Percentiles rank a stretch among this genome's conserved stretches.
phyloP scores from a whole-genome alignment of 2,888 invertebrate genomes.

The Antheraea assamensis region DNA sequence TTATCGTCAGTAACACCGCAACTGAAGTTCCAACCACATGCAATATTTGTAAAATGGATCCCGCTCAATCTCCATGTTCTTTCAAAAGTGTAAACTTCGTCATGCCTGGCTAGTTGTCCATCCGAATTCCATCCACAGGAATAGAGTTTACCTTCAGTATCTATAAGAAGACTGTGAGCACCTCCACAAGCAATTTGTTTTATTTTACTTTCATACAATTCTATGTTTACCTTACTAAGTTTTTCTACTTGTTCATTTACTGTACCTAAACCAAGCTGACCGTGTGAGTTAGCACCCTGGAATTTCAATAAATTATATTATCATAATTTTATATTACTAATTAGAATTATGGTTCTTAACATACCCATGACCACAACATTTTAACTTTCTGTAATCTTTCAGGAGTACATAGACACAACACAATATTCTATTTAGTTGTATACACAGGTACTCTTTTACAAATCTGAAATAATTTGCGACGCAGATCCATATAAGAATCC shows the following conservation, averaged over 20 bases:
- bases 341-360: background rate
- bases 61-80: slow-evolving; percentile 83
- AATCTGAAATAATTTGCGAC: background rate
- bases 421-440: background rate
- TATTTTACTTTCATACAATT: slow-evolving; percentile 76
- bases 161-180: slow-evolving; percentile 88
- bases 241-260: slow-evolving; percentile 85
- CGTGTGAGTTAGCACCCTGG: slow-evolving; percentile 93
- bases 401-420: background rate
- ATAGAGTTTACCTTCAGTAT: slow-evolving; percentile 85
- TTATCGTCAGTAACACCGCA: slow-evolving; percentile 87
- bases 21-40: slow-evolving; percentile 92
- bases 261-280: slow-evolving; percentile 88
- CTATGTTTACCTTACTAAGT: slow-evolving; percentile 71
- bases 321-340: background rate
- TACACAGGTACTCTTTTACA: background rate
- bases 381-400: background rate
- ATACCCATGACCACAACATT: slow-evolving; percentile 7
- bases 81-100: slow-evolving; percentile 79
- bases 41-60: slow-evolving; percentile 82
- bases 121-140: slow-evolving; percentile 91
- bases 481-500: too few species aligned
- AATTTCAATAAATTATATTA: slow-evolving; percentile 33
- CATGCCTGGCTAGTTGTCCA: slow-evolving; percentile 85
- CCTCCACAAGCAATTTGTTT: slow-evolving; percentile 88